Conservation (phyloP, 2,113 vertebrate genomes). For the Baryphthengus martii region DNA sequence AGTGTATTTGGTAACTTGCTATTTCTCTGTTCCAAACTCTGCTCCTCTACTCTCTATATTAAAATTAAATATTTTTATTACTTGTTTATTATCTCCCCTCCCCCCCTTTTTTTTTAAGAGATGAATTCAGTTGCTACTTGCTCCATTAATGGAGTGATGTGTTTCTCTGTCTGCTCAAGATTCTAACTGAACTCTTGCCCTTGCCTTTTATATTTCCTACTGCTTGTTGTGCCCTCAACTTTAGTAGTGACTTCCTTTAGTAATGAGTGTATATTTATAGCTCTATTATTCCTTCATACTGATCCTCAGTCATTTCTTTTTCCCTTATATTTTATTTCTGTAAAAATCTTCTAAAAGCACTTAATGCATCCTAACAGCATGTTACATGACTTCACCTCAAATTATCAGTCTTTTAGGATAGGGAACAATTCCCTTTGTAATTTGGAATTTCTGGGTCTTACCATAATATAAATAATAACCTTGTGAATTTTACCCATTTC, state of each 20-base stretch:
- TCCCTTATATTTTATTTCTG: background rate
- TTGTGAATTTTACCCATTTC: background rate
- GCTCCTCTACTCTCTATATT: background rate
- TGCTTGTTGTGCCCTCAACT: background rate
- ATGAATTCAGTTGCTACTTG: background rate
- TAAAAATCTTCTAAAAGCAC: background rate
- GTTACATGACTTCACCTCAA: background rate
- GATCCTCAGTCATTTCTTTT: background rate
- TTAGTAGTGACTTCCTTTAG: background rate
- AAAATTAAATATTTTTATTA: background rate
- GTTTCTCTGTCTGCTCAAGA: background rate
- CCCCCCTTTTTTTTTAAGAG: background rate
- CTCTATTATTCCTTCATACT: background rate
- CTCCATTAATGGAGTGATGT: background rate
- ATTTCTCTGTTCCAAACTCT: background rate
- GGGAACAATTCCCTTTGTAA: background rate
- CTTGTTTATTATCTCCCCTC: background rate
- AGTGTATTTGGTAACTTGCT: background rate
- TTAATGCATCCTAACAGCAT: background rate
- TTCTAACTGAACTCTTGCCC: background rate
- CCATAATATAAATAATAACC: background rate
- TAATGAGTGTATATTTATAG: background rate
- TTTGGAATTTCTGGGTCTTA: background rate
- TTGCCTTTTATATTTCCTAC: background rate
- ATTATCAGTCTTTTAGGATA: background rate